Evolutionary conservation across 2,113 vertebrate genomes (phyloP), one percentile per base, ranked within the genome.

Genomic region (Propithecus coquereli): DNA sequence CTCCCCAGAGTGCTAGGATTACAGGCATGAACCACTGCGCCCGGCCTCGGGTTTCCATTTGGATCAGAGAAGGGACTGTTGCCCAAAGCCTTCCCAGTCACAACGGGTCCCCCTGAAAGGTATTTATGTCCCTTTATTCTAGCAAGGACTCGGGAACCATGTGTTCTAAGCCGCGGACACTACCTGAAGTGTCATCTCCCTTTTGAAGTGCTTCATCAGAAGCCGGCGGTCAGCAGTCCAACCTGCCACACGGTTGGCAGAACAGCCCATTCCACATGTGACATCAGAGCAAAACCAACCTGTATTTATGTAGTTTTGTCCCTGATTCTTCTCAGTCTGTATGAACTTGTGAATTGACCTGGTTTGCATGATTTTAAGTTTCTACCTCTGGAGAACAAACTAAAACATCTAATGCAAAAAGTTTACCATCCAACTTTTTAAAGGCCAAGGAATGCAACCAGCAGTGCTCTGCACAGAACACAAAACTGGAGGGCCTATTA

Each of bases 161-260:
- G 45, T 20, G 23, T 65, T 91, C 65, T 61, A 34, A 45, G 25
- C 52, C 54, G 7, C 0, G 8, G 34, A 10, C 1, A 0, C 3
- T 25, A 7, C 50, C 91, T 54, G 30, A 30, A 30, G 23, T 25
- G 23, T 27, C n/a, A 32, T 5, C 47, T 66, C 22, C 2, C 14
- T 50, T 76, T 2, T 30, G 74, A 52, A 30, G 8, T 7, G 6
- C 4, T 10, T 52, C 0, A 2, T 43, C 37, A 20, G 68, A 37
- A 76, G 59, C n/a, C 0, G 4, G 25, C 37, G 0, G 0, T 50
- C 4, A 50, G 40, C 63, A 27, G 8, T 8, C 22, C 1, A 2
- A 4, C 57, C 52, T 6, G 32, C 40, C 14, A 3, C 30, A 45
- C 52, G 0, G 0, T 4, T 2, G 11, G 66, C 2, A 7, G 43